A percentile compares a stretch with the other conserved stretches of the same genome.
Conservation (phyloP, 1,140 invertebrate species). For the Andrena cerasifolii region DNA sequence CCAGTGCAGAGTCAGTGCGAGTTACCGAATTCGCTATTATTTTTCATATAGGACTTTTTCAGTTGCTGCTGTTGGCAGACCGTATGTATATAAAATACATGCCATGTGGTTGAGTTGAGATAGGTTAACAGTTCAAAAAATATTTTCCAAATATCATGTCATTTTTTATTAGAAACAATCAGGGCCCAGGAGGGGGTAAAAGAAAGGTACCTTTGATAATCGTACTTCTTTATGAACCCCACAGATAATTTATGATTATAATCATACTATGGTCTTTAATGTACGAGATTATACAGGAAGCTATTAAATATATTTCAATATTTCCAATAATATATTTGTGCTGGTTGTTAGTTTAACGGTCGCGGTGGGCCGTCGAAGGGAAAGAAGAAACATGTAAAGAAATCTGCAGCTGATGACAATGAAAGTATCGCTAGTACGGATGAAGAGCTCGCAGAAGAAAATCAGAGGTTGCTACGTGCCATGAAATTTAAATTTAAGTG, state of each 20-base stretch:
- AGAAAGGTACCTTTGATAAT: slow-evolving; percentile 67
- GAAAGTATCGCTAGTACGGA: slow-evolving; percentile 78
- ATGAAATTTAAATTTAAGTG: neutral
- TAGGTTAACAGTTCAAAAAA: slow-evolving; percentile 22
- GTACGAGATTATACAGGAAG: neutral
- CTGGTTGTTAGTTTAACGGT: slow-evolving; percentile 60
- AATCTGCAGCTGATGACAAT: slow-evolving; percentile 61
- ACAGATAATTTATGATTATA: slow-evolving; percentile 18
- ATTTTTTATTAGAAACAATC: slow-evolving; percentile 73
- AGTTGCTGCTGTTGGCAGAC: neutral
- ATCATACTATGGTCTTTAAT: neutral
- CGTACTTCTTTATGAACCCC: slow-evolving; percentile 7
- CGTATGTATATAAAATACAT: slow-evolving; percentile 9
- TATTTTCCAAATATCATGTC: slow-evolving; percentile 66
- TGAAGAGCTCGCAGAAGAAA: slow-evolving; percentile 76
- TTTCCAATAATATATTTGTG: slow-evolving; percentile 19
- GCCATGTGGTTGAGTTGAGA: slow-evolving; percentile 34
- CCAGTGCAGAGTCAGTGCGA: no score
- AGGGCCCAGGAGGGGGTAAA: slow-evolving; percentile 52
- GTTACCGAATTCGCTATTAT: no score
- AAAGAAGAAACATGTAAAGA: slow-evolving; percentile 55
- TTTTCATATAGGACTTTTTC: neutral
- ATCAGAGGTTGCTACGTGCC: slow-evolving; percentile 51
- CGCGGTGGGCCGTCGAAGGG: slow-evolving; percentile 39
- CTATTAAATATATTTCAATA: neutral